These are phyloP conservation scores for Apotomis turbidana DNA, from an alignment of 2,888 invertebrate genomes.

Conservation along the genomic window DNA sequence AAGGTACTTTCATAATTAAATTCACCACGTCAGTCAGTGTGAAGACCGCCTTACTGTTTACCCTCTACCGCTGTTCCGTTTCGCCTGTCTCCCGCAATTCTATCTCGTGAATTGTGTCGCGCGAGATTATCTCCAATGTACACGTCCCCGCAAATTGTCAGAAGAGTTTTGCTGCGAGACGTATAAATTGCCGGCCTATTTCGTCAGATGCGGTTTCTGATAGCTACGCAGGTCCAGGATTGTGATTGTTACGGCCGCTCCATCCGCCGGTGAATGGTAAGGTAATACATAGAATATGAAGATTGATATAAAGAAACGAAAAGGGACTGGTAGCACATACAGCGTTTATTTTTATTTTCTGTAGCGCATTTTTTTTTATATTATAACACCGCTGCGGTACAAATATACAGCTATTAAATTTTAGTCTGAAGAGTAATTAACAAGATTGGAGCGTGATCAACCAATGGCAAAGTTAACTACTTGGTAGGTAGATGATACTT, in stretches of 20 bases:
- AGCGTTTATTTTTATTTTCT: too few relatives aligned
- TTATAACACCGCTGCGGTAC: too few relatives aligned
- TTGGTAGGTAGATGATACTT: too few relatives aligned
- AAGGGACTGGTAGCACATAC: too few relatives aligned
- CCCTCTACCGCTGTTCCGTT: slow-evolving; percentile 15
- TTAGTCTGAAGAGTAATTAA: too few relatives aligned
- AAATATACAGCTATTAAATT: too few relatives aligned
- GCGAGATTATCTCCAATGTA: slow-evolving; percentile 40
- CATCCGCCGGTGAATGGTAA: not conserved
- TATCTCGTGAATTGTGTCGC: slow-evolving; percentile 42
- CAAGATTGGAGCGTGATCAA: too few relatives aligned
- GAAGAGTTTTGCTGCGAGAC: slow-evolving; percentile 39
- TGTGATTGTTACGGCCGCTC: slow-evolving; percentile 4
- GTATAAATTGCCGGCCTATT: slow-evolving; percentile 40
- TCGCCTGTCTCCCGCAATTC: slow-evolving; percentile 41
- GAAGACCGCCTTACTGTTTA: not conserved
- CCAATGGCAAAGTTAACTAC: too few relatives aligned
- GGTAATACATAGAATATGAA: not conserved
- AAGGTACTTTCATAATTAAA: too few relatives aligned
- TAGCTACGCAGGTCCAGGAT: slow-evolving; percentile 23
- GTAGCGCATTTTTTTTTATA: too few relatives aligned
- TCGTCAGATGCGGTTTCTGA: slow-evolving; percentile 34
- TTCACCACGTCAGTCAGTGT: not conserved
- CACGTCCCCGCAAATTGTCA: slow-evolving; percentile 41
- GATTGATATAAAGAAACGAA: too few relatives aligned